A percentile compares a stretch with the other conserved stretches of the same genome.
Evolutionary conservation across 2,797 vertebrate genomes (phyloP).

Genomic region (Botia kubotai): DNA sequence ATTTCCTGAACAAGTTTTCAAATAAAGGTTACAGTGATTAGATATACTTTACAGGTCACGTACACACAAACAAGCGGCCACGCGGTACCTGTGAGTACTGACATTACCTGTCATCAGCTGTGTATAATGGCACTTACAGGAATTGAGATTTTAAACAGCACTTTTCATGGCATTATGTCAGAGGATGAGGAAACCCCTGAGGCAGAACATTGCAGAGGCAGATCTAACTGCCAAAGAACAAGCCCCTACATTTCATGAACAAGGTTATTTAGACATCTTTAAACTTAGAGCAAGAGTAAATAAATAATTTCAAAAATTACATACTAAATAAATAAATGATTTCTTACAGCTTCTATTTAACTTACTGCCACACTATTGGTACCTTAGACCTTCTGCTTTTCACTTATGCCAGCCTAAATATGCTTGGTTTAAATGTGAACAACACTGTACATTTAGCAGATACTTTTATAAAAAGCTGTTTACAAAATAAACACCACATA

Average conservation of each 20-base stretch:
- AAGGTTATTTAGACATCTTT: neutral
- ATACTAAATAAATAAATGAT: neutral
- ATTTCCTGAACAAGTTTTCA: slow-evolving; percentile 10
- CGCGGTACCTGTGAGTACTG: neutral
- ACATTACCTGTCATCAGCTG: slow-evolving; percentile 8
- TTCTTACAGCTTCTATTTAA: neutral
- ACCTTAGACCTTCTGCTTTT: too few relatives aligned
- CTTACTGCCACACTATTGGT: too few relatives aligned
- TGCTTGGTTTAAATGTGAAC: too few relatives aligned
- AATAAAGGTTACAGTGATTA: slow-evolving; percentile 13
- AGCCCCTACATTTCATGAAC: neutral
- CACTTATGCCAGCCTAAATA: too few relatives aligned
- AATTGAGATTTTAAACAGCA: slow-evolving; percentile 2
- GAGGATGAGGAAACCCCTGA: neutral
- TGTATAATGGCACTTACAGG: slow-evolving; percentile 35
- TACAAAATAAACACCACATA: too few relatives aligned
- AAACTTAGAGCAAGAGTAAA: neutral
- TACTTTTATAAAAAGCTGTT: too few relatives aligned
- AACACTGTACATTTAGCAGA: too few relatives aligned
- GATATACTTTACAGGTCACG: neutral
- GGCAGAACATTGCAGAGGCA: neutral
- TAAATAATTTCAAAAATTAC: neutral
- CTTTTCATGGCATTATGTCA: neutral
- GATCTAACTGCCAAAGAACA: neutral
- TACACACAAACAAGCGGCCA: neutral